Percentiles rank a stretch among this genome's conserved stretches.
These are phyloP conservation scores for Urocynchramus pylzowi DNA, from an alignment of 2,113 vertebrate genomes.

Conservation along the genomic window DNA sequence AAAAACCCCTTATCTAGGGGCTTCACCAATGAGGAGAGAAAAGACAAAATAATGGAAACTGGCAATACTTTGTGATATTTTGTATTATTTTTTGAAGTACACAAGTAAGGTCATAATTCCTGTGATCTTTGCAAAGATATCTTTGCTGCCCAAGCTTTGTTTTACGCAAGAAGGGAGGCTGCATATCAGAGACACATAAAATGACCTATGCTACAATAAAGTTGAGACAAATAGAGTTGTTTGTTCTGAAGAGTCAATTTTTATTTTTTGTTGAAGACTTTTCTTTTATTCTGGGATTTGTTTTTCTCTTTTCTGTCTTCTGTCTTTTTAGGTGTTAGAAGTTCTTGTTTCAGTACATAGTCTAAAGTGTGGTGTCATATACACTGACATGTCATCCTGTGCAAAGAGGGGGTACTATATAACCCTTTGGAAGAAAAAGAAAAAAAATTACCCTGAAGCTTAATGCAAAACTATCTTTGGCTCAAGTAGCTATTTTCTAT, in stretches of 20 bases:
- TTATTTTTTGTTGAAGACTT: background rate
- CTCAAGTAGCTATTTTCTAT: constrained; percentile 41
- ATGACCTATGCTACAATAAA: background rate
- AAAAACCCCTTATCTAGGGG: background rate
- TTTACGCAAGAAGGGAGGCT: background rate
- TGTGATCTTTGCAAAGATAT: background rate
- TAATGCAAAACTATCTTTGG: background rate
- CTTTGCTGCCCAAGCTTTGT: background rate
- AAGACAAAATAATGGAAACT: background rate
- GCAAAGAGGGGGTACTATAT: background rate
- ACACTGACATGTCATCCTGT: background rate
- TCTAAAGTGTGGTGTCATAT: background rate
- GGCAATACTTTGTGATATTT: background rate
- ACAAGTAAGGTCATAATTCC: background rate
- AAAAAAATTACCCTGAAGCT: background rate
- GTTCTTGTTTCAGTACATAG: background rate
- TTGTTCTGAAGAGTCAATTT: background rate
- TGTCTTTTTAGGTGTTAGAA: background rate
- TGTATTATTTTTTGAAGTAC: background rate
- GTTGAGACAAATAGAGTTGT: background rate
- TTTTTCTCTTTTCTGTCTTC: background rate
- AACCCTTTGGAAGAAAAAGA: background rate
- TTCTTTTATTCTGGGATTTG: background rate
- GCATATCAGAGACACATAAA: background rate
- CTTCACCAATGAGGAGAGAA: constrained; percentile 5